Percentiles rank a stretch among this genome's conserved stretches.
phyloP scores from a whole-genome alignment of 1,140 invertebrate species.

The Calosoma granatense region DNA sequence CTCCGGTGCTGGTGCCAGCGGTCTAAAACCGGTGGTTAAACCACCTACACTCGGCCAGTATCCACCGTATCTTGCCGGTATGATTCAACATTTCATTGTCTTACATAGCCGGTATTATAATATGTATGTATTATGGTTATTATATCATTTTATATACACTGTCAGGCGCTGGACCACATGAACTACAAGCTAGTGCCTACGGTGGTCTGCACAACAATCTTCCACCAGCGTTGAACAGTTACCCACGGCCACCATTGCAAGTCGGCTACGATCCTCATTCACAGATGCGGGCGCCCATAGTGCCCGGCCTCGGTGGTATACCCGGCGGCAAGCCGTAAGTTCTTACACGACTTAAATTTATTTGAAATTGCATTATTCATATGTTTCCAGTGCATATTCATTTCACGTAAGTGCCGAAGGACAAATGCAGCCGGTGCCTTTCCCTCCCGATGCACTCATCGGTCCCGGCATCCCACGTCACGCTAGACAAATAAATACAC shows the following conservation, averaged over 20 bases:
- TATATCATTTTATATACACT: background rate
- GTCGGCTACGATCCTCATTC: constrained; percentile 62
- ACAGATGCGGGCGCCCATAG: constrained; percentile 61
- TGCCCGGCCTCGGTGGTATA: constrained; percentile 51
- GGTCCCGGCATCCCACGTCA: constrained; percentile 88
- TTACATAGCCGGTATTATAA: background rate
- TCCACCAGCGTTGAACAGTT: constrained; percentile 47
- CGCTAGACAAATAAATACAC: constrained; percentile 79
- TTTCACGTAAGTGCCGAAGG: constrained; percentile 84
- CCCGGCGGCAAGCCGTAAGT: constrained; percentile 80
- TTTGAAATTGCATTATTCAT: background rate
- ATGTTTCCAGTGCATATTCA: constrained; percentile 70
- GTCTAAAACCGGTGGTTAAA: constrained; percentile 49
- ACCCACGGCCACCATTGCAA: constrained; percentile 46
- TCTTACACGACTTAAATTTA: background rate
- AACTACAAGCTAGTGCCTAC: constrained; percentile 37
- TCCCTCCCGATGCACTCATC: constrained; percentile 88
- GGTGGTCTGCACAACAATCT: constrained; percentile 39
- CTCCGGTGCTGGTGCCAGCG: constrained; percentile 22
- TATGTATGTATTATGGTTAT: background rate
- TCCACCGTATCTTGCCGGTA: constrained; percentile 45
- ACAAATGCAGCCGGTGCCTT: constrained; percentile 86
- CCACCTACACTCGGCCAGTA: constrained; percentile 48
- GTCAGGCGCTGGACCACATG: constrained; percentile 36
- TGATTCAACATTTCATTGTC: constrained; percentile 4